A percentile compares a stretch with the other conserved stretches of the same genome.
These are phyloP conservation scores for Antigone vipio DNA, from an alignment of 2,113 vertebrate species.

Conservation along the genomic window DNA sequence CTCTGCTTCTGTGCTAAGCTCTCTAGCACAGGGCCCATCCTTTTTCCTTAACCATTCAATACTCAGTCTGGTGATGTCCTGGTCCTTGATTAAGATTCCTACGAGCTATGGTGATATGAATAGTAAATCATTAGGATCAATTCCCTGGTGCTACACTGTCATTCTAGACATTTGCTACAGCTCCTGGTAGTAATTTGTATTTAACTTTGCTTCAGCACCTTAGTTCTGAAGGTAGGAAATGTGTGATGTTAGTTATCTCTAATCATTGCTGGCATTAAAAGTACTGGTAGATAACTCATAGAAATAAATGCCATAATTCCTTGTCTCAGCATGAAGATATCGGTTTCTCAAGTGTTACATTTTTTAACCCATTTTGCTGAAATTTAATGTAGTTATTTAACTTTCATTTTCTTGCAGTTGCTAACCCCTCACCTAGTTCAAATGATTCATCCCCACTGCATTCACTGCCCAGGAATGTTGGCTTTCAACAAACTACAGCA, in stretches of 20 bases:
- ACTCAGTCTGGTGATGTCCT: neutral
- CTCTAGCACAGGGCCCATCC: neutral
- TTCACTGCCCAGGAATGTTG: conserved; percentile 80
- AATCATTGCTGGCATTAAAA: neutral
- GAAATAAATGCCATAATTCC: neutral
- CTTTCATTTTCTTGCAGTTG: conserved; percentile 60
- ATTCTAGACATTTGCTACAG: neutral
- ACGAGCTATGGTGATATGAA: neutral
- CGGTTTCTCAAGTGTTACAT: neutral
- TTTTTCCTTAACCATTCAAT: neutral
- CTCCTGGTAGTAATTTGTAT: neutral
- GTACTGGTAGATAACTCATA: neutral
- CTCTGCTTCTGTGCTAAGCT: neutral
- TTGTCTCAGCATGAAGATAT: neutral
- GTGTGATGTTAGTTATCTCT: neutral
- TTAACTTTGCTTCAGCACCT: conserved; percentile 8
- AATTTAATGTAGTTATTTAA: conserved; percentile 44
- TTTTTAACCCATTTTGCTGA: conserved; percentile 57
- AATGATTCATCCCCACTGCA: conserved; percentile 76
- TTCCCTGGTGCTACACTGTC: neutral
- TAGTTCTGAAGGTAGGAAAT: neutral
- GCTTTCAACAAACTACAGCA: conserved; percentile 75
- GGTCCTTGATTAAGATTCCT: neutral
- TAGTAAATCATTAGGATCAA: neutral
- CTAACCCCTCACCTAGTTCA: conserved; percentile 82